These are phyloP conservation scores for Drosophila lacteicornis DNA, from an alignment of 1,140 invertebrate genomes.

Conservation along the genomic window DNA sequence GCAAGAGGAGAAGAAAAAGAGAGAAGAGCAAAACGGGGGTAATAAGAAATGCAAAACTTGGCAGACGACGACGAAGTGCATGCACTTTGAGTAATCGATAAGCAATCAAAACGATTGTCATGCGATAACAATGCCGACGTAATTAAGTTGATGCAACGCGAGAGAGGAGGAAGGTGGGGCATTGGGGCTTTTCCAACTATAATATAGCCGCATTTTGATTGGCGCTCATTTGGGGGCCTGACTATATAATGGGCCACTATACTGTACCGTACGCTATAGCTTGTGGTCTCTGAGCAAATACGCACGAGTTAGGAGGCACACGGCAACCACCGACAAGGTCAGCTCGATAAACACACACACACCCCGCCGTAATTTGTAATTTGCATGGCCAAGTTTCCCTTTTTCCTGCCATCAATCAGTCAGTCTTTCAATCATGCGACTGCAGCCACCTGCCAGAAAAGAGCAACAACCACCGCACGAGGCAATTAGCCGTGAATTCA, in stretches of 20 bases:
- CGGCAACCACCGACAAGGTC: constrained; percentile 19
- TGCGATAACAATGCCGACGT: constrained; percentile 10
- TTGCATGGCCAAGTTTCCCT: constrained; percentile 26
- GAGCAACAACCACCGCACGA: constrained; percentile 16
- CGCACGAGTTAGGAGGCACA: constrained; percentile 23
- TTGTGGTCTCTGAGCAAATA: constrained; percentile 33
- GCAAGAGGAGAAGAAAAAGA: neutral
- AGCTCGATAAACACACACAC: neutral
- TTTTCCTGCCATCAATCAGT: constrained; percentile 32
- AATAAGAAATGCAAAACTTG: neutral
- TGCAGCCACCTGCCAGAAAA: constrained; percentile 27
- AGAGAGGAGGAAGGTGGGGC: neutral
- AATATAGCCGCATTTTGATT: constrained; percentile 52
- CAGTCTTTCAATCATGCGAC: constrained; percentile 44
- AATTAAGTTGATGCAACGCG: constrained; percentile 16
- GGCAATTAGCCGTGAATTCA: constrained; percentile 66
- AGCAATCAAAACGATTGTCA: constrained; percentile 39
- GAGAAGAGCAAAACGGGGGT: neutral
- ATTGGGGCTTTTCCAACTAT: constrained; percentile 3
- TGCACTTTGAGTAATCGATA: constrained; percentile 62
- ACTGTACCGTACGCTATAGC: neutral
- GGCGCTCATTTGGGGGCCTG: constrained; percentile 69
- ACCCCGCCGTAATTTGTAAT: neutral
- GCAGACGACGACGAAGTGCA: constrained; percentile 20
- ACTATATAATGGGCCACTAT: constrained; percentile 19